A percentile compares a stretch with the other conserved stretches of the same genome.
These are phyloP conservation scores for Cacoxenus indagator DNA, from an alignment of 2,888 invertebrate genomes.

Conservation along the genomic window DNA sequence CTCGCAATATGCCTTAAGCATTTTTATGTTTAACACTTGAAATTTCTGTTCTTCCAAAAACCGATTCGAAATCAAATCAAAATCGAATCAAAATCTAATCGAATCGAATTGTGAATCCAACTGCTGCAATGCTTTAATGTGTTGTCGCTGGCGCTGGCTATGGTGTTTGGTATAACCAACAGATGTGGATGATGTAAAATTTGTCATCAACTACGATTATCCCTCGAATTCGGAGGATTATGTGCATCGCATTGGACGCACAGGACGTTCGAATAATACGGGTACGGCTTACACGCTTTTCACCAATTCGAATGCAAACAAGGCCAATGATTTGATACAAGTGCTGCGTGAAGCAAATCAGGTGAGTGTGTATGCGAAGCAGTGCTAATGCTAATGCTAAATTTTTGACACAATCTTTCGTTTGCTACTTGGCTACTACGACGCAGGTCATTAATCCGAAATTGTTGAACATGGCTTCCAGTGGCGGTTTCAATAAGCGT, in stretches of 20 bases:
- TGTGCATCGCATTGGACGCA: conserved; percentile 93
- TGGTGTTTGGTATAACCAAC: too few species aligned
- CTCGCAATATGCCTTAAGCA: background rate
- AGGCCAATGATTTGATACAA: conserved; percentile 91
- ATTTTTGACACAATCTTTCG: background rate
- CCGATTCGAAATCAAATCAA: conserved; percentile 19
- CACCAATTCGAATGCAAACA: conserved; percentile 89
- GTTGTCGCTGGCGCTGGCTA: too few species aligned
- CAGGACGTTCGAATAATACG: conserved; percentile 91
- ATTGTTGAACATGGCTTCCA: conserved; percentile 79
- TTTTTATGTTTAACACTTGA: conserved; percentile 9
- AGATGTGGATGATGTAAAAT: conserved; percentile 99
- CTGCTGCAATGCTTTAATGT: background rate
- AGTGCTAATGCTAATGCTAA: background rate
- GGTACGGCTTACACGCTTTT: conserved; percentile 98
- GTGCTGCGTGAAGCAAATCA: conserved; percentile 96
- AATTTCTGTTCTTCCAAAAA: conserved; percentile 21
- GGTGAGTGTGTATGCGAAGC: conserved; percentile 65
- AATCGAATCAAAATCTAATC: background rate
- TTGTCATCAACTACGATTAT: conserved; percentile 99
- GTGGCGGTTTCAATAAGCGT: conserved; percentile 60
- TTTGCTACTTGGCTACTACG: background rate
- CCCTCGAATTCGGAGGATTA: conserved; percentile 98
- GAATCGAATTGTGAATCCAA: conserved; percentile 1
- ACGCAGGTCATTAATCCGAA: conserved; percentile 88